Evolutionary conservation across 2,797 vertebrate genomes (phyloP), one percentile per base, ranked within the genome.

Genomic region (Mallotus villosus): DNA sequence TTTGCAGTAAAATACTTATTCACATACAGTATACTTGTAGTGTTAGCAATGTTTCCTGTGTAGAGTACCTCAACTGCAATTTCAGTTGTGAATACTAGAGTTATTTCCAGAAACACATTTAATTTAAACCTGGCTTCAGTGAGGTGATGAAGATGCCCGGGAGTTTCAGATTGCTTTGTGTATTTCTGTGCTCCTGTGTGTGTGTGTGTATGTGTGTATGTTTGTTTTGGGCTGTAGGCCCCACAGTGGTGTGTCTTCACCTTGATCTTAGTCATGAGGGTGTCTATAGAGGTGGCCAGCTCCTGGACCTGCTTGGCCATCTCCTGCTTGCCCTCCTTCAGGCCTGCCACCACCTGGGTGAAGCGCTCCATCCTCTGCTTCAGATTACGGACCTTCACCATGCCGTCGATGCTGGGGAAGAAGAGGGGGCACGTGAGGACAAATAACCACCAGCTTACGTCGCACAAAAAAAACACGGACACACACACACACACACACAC

Each of bases 251-350:
- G 8, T 1, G 66, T 55, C 41, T 80, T 86, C 88, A 97, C 97
- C 95, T 98, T 98, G 86, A 98, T 96, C 88, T 96, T 98, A 53
- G 85, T 85, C 83, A 96, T 87, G 74, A 94, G 92, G 67, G 93
- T 84, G 74, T 96, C 94, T 66, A 98, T 95, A 78, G 96, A 93
- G 59, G 79, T 53, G n/a, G 95, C 95, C 82, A 99, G 91, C 24
- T 96, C 91, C 73, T 94, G 93, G 70, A 97, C 90, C 84, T 95
- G 95, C 70, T 95, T 95, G 87, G 89, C 94, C 93, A 97, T 93
- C 81, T 98, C 96, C n/a, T 89, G 91, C 76, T 98, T 97, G n/a
- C 96, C 95, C 78, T 99, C 98, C 85, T 97, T 98, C 82, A 99
- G 79, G 1, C 90, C 94, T 65, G 71, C 95, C 51, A 98, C 96